Percentiles rank a stretch among this genome's conserved stretches.
Evolutionary conservation across 2,888 invertebrate genomes (phyloP).

Genomic region (Tupiocoris notatus): DNA sequence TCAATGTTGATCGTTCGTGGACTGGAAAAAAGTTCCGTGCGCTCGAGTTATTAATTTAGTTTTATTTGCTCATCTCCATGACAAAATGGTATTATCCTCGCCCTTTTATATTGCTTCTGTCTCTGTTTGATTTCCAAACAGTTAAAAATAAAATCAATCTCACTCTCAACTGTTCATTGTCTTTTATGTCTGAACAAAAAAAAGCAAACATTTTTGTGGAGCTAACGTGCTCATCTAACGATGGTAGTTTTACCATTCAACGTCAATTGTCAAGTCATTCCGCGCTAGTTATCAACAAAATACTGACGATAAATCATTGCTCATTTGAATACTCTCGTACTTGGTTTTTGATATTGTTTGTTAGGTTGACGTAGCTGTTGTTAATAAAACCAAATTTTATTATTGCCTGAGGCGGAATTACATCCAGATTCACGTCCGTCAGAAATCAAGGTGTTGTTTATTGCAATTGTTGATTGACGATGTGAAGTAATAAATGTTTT

Average conservation of each 20-base stretch:
- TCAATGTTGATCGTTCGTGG: too few relatives aligned
- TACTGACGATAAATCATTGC: constrained; percentile 34
- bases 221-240: too few relatives aligned
- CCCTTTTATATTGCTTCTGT: too few relatives aligned
- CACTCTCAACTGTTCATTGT: too few relatives aligned
- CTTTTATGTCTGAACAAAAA: too few relatives aligned
- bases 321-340: constrained; percentile 32
- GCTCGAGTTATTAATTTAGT: too few relatives aligned
- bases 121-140: too few relatives aligned
- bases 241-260: background rate
- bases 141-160: too few relatives aligned
- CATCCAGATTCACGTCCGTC: constrained; percentile 28
- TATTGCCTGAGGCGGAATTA: constrained; percentile 38
- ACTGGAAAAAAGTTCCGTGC: too few relatives aligned
- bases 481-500: constrained; percentile 43
- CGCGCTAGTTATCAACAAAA: background rate
- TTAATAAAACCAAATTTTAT: constrained; percentile 45
- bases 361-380: constrained; percentile 45
- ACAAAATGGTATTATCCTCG: too few relatives aligned
- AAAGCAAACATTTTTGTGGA: too few relatives aligned
- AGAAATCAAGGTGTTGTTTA: constrained; percentile 43
- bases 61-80: too few relatives aligned
- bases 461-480: constrained; percentile 44
- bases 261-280: constrained; percentile 28
- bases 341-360: constrained; percentile 42